Percentiles rank a stretch among this genome's conserved stretches.
These are phyloP conservation scores for Psilanteris sp. DNA, from an alignment of 1,140 invertebrate genomes.

Conservation along the genomic window DNA sequence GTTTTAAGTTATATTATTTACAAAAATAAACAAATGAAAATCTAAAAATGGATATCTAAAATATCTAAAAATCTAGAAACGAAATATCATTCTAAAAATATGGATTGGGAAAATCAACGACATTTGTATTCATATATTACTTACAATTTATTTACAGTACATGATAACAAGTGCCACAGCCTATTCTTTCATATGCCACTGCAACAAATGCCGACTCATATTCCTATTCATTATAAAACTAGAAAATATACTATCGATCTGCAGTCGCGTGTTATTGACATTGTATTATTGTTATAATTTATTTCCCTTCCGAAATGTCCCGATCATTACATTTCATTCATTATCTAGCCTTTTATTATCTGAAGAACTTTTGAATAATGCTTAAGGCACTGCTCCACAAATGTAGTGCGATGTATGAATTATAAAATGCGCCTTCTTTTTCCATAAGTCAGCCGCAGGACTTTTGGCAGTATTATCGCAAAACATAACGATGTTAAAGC, in stretches of 20 bases:
- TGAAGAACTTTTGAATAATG: slow-evolving; percentile 46
- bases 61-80: no score
- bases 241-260: slow-evolving; percentile 50
- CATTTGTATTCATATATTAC: slow-evolving; percentile 11
- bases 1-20: no score
- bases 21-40: no score
- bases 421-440: slow-evolving; percentile 26
- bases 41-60: no score
- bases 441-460: slow-evolving; percentile 9
- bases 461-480: slow-evolving; percentile 34
- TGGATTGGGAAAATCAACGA: slow-evolving; percentile 9
- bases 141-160: slow-evolving; percentile 54
- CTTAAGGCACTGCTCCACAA: slow-evolving; percentile 57
- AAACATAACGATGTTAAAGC: slow-evolving; percentile 24
- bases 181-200: slow-evolving; percentile 45
- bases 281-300: slow-evolving; percentile 45
- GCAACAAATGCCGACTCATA: slow-evolving; percentile 43
- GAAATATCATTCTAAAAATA: no score
- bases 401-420: slow-evolving; percentile 34
- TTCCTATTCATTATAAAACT: slow-evolving; percentile 56
- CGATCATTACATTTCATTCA: slow-evolving; percentile 6
- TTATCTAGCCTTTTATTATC: slow-evolving; percentile 22
- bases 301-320: slow-evolving; percentile 14
- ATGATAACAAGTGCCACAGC: slow-evolving; percentile 56
- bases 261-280: slow-evolving; percentile 51